Evolutionary conservation across 1,140 invertebrate species (phyloP).

Genomic region (Drosophila lacteicornis): DNA sequence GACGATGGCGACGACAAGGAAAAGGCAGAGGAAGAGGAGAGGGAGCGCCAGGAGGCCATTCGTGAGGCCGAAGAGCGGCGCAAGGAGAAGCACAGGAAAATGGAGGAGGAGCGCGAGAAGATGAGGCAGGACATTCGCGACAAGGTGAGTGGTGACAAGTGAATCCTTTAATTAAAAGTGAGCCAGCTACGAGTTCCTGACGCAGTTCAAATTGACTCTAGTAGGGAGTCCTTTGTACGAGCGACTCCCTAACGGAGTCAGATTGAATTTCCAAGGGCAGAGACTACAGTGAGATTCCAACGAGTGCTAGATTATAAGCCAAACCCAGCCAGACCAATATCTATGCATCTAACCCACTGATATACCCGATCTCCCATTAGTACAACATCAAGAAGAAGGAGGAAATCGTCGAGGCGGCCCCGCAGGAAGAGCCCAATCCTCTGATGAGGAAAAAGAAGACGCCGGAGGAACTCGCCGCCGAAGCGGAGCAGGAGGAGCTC

Average conservation of each 20-base stretch:
- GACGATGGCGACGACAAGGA: constrained; percentile 96
- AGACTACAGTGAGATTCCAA: constrained; percentile 37
- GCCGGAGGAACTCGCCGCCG: constrained; percentile 97
- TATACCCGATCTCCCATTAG: constrained; percentile 85
- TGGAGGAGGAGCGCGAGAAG: constrained; percentile 99
- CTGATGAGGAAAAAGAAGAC: constrained; percentile 99
- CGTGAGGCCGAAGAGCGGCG: constrained; percentile 96
- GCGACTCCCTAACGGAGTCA: constrained; percentile 98
- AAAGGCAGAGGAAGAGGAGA: constrained; percentile 97
- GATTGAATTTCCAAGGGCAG: constrained; percentile 90
- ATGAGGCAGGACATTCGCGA: constrained; percentile 99
- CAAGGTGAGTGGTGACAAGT: constrained; percentile 89
- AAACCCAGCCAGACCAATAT: not conserved
- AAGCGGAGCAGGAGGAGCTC: constrained; percentile 96
- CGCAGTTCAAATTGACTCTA: constrained; percentile 98
- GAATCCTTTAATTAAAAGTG: constrained; percentile 26
- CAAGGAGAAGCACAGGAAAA: constrained; percentile 98
- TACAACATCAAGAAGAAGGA: constrained; percentile 99
- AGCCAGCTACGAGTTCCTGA: constrained; percentile 87
- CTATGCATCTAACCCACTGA: constrained; percentile 78
- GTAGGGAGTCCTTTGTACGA: constrained; percentile 96
- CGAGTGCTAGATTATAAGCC: constrained; percentile 34
- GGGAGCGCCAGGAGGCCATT: constrained; percentile 96
- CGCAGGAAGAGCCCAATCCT: constrained; percentile 93
- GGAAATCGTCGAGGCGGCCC: constrained; percentile 91